Evolutionary conservation across 2,113 vertebrate genomes (phyloP).

Genomic region (Triplophysa dalaica): DNA sequence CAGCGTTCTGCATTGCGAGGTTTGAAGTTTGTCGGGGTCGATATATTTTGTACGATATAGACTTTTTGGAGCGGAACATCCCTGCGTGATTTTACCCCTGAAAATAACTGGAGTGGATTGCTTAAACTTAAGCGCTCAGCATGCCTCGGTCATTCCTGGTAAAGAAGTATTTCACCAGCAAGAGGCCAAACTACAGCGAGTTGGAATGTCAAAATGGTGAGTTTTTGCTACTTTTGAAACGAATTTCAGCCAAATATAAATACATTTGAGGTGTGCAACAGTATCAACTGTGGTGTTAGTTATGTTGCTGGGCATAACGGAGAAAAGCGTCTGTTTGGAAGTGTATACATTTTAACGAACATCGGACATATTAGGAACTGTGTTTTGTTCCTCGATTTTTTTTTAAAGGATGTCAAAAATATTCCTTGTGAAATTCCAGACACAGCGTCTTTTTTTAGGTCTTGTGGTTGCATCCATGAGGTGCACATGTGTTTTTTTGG

Average conservation of each 20-base stretch:
- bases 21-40: neutral
- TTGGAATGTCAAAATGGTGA: constrained; percentile 88
- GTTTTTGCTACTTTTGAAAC: constrained; percentile 44
- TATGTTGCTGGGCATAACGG: neutral
- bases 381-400: neutral
- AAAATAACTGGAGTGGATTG: constrained; percentile 4
- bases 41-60: neutral
- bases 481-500: neutral
- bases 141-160: constrained; percentile 96
- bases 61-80: neutral
- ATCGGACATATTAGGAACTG: neutral
- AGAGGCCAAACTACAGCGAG: constrained; percentile 96
- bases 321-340: no score
- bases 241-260: neutral
- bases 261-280: neutral
- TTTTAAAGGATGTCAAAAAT: neutral
- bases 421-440: neutral
- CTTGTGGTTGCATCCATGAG: neutral
- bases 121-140: constrained; percentile 57
- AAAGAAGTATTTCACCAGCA: constrained; percentile 89
- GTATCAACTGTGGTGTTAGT: neutral
- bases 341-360: neutral
- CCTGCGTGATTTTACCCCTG: neutral
- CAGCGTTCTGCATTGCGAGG: constrained; percentile 1
- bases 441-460: neutral